phyloP scores from a whole-genome alignment of 2,797 vertebrate species.

The Oreochromis grahami region DNA sequence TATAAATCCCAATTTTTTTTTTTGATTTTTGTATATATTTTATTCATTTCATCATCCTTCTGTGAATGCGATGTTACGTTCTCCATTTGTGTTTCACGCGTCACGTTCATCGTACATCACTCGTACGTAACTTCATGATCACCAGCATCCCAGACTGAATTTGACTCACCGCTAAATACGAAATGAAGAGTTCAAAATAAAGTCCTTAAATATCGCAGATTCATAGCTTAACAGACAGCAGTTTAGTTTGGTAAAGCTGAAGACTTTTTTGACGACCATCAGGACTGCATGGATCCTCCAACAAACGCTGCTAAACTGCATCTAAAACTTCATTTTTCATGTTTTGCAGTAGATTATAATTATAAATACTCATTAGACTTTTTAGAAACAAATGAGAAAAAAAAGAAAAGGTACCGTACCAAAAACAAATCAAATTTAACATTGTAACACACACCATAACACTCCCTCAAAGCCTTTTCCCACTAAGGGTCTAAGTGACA shows the following conservation, averaged over 20 bases:
- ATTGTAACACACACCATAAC: not conserved
- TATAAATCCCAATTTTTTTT: not conserved
- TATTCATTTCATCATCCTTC: not conserved
- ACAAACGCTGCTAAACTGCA: not conserved
- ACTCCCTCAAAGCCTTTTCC: not conserved
- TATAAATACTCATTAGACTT: not conserved
- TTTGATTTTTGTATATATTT: not conserved
- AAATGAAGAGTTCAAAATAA: not conserved
- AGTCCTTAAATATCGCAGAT: not conserved
- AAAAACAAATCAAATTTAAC: not conserved
- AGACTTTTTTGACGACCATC: not conserved
- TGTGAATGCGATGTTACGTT: not conserved
- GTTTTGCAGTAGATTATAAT: not conserved
- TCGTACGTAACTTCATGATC: not conserved
- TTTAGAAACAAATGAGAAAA: not conserved
- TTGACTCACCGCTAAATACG: not conserved
- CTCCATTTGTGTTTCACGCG: accelerated
- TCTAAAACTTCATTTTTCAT: not conserved
- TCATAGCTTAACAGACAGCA: not conserved
- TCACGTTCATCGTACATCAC: accelerated
- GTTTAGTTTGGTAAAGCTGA: not conserved
- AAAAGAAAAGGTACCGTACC: not conserved
- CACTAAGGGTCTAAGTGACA: not conserved
- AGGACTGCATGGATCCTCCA: not conserved
- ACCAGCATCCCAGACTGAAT: not conserved